phyloP scores from a whole-genome alignment of 2,113 vertebrate species.

The Tachuris rubrigastra region DNA sequence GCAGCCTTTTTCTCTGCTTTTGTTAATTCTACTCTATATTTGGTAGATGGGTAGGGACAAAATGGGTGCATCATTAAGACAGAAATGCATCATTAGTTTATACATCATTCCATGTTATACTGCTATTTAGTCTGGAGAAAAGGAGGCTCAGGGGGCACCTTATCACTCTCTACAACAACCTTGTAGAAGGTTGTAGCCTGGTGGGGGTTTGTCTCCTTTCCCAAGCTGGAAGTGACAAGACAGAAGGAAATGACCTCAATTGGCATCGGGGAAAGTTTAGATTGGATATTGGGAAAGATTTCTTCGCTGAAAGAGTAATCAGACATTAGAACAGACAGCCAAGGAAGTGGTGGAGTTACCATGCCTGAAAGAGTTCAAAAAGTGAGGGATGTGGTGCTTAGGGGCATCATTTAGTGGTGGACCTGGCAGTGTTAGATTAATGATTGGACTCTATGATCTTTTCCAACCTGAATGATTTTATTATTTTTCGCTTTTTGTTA shows the following conservation, averaged over 20 bases:
- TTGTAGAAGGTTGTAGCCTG: neutral
- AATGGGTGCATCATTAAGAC: neutral
- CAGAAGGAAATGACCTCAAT: neutral
- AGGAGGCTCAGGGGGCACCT: neutral
- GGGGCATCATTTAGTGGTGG: neutral
- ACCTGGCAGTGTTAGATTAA: neutral
- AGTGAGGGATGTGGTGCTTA: neutral
- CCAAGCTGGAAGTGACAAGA: neutral
- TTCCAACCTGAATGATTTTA: neutral
- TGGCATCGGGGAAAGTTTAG: neutral
- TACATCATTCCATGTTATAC: neutral
- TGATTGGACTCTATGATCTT: neutral
- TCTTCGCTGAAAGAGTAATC: neutral
- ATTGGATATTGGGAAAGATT: neutral
- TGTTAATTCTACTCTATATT: neutral
- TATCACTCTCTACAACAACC: neutral
- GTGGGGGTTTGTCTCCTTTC: neutral
- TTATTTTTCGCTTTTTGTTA: neutral
- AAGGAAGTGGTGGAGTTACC: neutral
- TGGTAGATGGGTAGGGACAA: neutral
- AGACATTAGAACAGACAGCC: neutral
- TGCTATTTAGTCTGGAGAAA: neutral
- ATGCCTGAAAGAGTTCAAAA: neutral
- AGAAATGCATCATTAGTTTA: neutral
- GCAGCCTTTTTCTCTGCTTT: neutral